Percentiles rank a stretch among this genome's conserved stretches.
Evolutionary conservation across 2,113 vertebrate genomes (phyloP).

Genomic region (Crotophaga sulcirostris): DNA sequence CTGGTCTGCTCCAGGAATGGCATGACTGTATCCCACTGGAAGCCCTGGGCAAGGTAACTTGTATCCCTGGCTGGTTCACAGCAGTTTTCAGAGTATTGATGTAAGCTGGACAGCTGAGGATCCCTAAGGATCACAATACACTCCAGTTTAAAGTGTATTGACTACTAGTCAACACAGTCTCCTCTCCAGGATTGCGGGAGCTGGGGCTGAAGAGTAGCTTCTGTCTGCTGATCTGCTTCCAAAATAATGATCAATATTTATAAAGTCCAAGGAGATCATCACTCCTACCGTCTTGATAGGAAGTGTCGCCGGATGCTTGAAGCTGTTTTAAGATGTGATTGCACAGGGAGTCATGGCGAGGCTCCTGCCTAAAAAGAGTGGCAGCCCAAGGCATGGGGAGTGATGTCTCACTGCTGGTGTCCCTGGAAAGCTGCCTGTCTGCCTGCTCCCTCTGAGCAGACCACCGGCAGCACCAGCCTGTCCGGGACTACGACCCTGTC

Average conservation of each 20-base stretch:
- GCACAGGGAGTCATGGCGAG: not conserved
- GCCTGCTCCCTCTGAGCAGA: not conserved
- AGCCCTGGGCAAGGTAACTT: not conserved
- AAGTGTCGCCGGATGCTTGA: not conserved
- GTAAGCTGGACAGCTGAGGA: not conserved
- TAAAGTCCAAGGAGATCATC: not conserved
- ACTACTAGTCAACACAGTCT: not conserved
- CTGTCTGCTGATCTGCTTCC: constrained; percentile 13
- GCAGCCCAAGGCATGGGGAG: not conserved
- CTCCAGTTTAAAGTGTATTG: not conserved
- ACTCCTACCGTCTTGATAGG: not conserved
- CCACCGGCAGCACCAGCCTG: accelerated
- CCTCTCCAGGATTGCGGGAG: not conserved
- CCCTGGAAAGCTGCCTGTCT: not conserved
- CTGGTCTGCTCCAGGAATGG: not conserved
- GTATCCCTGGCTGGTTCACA: not conserved
- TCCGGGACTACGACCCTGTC: accelerated
- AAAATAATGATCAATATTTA: not conserved
- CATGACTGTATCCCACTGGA: not conserved
- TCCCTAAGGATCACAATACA: not conserved
- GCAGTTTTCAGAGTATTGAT: not conserved
- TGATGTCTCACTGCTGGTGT: not conserved
- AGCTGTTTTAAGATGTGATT: not conserved
- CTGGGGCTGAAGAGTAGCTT: not conserved
- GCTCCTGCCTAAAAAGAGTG: not conserved